Conservation (phyloP, 2,113 vertebrate species). For the Merops nubicus region DNA sequence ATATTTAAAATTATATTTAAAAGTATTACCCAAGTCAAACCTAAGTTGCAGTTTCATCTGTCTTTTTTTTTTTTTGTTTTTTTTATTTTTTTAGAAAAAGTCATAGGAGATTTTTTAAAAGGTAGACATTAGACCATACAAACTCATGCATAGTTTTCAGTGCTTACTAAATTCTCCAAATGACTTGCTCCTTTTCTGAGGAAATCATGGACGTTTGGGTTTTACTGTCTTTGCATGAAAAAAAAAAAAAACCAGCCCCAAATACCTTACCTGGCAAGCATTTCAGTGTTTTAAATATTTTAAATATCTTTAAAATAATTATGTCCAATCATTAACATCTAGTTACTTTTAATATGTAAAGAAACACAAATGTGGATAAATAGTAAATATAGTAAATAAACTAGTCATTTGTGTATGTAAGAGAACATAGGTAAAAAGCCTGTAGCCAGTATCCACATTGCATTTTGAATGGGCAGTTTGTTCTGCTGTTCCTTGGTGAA, state of each 20-base stretch:
- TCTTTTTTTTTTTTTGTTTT: background rate
- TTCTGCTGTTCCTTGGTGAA: background rate
- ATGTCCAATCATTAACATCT: background rate
- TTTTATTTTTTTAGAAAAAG: conserved; percentile 28
- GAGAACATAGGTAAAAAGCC: background rate
- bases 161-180: background rate
- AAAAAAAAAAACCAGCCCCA: background rate
- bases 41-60: background rate
- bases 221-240: background rate
- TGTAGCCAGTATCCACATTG: background rate
- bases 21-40: conserved; percentile 7
- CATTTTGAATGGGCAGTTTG: background rate
- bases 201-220: background rate
- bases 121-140: background rate
- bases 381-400: background rate
- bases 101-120: background rate
- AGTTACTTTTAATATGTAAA: background rate
- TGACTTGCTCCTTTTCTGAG: background rate
- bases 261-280: background rate
- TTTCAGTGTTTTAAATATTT: background rate
- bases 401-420: background rate
- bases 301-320: background rate
- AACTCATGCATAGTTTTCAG: background rate
- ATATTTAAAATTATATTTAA: conserved; percentile 32
- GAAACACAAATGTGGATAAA: background rate